These are phyloP conservation scores for Alectura lathami DNA, from an alignment of 2,113 vertebrate genomes.

Conservation along the genomic window DNA sequence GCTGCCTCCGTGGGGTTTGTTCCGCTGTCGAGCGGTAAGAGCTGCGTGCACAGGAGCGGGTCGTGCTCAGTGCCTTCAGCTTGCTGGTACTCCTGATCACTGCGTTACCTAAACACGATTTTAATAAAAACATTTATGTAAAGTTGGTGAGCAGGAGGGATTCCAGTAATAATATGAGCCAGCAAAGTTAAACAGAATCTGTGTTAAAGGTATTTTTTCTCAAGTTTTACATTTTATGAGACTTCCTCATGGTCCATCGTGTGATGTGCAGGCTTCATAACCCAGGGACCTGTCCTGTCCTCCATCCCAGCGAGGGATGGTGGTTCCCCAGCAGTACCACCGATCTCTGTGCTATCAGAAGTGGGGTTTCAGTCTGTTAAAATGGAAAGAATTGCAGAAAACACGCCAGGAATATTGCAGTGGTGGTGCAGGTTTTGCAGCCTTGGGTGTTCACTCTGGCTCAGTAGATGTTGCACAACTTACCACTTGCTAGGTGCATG, in stretches of 20 bases:
- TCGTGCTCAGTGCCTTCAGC: background rate
- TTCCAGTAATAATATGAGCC: background rate
- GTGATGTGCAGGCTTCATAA: background rate
- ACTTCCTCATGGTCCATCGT: background rate
- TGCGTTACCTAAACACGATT: rapidly evolving
- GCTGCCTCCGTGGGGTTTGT: background rate
- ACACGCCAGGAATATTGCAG: background rate
- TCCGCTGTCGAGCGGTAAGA: background rate
- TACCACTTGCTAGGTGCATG: background rate
- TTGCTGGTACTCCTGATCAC: background rate
- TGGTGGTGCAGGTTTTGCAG: background rate
- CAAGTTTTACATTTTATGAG: background rate
- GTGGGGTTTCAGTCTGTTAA: conserved; percentile 4
- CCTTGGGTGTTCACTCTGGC: conserved; percentile 44
- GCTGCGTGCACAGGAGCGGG: background rate
- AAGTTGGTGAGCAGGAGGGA: background rate
- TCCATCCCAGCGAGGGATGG: background rate
- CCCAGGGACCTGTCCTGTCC: background rate
- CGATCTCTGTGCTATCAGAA: conserved; percentile 14
- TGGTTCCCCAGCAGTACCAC: background rate
- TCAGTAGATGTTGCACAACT: conserved; percentile 56
- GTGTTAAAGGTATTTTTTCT: background rate
- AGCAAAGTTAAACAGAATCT: background rate
- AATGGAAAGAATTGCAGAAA: conserved; percentile 42
- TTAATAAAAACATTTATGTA: background rate